Conservation (phyloP, 2,113 vertebrate genomes). For the Syrrhaptes paradoxus region DNA sequence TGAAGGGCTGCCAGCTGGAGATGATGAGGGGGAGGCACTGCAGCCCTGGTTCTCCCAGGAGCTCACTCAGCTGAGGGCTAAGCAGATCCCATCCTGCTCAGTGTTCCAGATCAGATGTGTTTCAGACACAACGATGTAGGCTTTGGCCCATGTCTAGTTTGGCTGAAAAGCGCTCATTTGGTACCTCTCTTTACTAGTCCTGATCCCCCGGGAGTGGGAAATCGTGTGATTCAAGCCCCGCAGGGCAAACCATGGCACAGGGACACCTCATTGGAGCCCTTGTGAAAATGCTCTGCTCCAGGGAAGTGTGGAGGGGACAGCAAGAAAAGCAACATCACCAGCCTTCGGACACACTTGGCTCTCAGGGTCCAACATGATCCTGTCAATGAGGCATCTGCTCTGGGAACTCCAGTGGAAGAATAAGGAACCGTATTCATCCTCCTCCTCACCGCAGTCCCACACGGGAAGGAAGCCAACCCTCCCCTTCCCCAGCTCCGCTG, state of each 20-base stretch:
- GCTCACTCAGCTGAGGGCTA: background rate
- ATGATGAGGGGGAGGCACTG: background rate
- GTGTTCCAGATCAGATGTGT: background rate
- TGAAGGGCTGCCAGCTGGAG: background rate
- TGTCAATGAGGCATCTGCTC: background rate
- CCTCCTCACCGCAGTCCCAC: background rate
- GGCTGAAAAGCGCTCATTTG: background rate
- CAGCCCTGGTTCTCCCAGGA: background rate
- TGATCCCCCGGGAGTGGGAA: background rate
- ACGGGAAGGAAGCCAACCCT: background rate
- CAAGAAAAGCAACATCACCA: background rate
- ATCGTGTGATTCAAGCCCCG: background rate
- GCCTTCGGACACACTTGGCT: background rate
- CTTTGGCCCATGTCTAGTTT: background rate
- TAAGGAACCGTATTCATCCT: background rate
- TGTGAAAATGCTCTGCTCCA: fast-evolving
- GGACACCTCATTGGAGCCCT: fast-evolving
- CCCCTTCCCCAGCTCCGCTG: background rate
- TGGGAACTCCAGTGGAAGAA: fast-evolving
- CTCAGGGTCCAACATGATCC: background rate
- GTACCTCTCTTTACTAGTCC: background rate
- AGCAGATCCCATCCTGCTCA: background rate
- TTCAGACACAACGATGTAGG: background rate
- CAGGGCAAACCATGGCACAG: background rate
- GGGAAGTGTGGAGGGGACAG: background rate